These are phyloP conservation scores for Cremastobaeus sp. DNA, from an alignment of 2,888 invertebrate species.

Conservation along the genomic window DNA sequence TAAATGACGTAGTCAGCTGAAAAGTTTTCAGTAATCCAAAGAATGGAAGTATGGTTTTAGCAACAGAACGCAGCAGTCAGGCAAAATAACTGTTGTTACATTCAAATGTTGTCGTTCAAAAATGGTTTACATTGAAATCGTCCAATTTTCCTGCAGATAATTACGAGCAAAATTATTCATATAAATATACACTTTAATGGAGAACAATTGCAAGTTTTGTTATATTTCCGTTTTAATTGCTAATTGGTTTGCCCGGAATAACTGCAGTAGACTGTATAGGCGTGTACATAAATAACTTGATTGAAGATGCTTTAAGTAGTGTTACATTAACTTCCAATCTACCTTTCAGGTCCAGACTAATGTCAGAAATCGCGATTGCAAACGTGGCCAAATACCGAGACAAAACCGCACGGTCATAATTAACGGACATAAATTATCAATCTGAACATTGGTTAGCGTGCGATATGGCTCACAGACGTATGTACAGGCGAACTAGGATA, in stretches of 20 bases:
- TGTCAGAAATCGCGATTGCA: conserved; percentile 60
- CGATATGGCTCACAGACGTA: conserved; percentile 67
- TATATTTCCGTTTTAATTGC: no score
- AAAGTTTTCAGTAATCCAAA: conserved; percentile 9
- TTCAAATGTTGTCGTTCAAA: not conserved
- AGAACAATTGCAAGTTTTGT: no score
- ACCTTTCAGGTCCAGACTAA: conserved; percentile 54
- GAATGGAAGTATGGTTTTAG: conserved; percentile 9
- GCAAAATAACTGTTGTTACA: not conserved
- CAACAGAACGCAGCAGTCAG: not conserved
- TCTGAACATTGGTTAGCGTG: conserved; percentile 75
- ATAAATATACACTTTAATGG: no score
- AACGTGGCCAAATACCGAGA: conserved; percentile 67
- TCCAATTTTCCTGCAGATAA: no score
- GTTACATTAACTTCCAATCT: conserved; percentile 53
- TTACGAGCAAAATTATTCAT: no score
- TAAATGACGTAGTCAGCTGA: conserved; percentile 10
- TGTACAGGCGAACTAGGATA: conserved; percentile 60
- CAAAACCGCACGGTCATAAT: conserved; percentile 75
- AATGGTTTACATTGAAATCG: no score
- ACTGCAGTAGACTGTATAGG: not conserved
- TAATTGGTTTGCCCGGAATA: no score
- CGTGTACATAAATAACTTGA: conserved; percentile 19
- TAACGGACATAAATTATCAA: conserved; percentile 78
- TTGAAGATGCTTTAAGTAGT: conserved; percentile 44